phyloP scores from a whole-genome alignment of 2,888 invertebrate species.

The Eucriotettix oculatus region DNA sequence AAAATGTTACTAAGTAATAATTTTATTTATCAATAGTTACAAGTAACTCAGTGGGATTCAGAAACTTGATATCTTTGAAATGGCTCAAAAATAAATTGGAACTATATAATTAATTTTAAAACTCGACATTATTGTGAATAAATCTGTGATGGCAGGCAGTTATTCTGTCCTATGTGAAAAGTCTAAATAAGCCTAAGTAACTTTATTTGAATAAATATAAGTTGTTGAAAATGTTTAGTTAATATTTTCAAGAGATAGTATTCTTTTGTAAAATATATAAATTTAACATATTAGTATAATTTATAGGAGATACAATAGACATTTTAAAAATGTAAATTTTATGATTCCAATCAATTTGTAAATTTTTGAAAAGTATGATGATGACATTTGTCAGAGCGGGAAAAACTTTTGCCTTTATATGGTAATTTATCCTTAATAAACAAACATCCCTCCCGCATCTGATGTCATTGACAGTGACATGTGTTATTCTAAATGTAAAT shows the following conservation, averaged over 20 bases:
- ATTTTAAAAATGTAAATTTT: too few relatives aligned
- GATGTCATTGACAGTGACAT: conserved; percentile 9
- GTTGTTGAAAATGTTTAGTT: not conserved
- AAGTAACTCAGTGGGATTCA: not conserved
- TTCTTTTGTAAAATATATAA: not conserved
- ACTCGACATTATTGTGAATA: not conserved
- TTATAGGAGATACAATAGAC: too few relatives aligned
- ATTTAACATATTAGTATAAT: too few relatives aligned
- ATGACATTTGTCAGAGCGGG: conserved; percentile 2
- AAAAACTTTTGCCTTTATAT: not conserved
- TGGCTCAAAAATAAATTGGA: too few relatives aligned
- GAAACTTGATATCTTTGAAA: not conserved
- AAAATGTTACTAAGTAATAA: too few relatives aligned
- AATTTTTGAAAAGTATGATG: conserved; percentile 1
- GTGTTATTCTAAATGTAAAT: conserved; percentile 38
- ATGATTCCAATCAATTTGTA: not conserved
- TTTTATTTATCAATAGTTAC: too few relatives aligned
- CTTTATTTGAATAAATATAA: too few relatives aligned
- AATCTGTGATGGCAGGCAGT: not conserved
- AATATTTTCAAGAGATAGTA: not conserved
- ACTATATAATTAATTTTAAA: too few relatives aligned
- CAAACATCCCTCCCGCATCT: not conserved
- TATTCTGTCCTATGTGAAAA: not conserved
- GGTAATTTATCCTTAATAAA: not conserved
- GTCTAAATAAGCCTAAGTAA: too few relatives aligned